These are phyloP conservation scores for Percopsis transmontana DNA, from an alignment of 2,113 vertebrate species.

Conservation along the genomic window DNA sequence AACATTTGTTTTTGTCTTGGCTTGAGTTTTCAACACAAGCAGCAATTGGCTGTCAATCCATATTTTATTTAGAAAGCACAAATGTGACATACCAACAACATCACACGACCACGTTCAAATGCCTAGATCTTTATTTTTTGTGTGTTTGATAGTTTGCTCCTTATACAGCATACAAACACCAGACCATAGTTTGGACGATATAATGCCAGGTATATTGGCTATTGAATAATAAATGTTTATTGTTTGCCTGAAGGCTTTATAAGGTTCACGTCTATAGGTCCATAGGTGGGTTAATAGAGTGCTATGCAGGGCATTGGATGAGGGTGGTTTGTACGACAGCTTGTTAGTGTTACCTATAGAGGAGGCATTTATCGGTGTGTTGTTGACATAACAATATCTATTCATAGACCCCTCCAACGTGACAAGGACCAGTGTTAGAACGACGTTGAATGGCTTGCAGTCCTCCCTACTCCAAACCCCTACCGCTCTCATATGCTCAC, in stretches of 20 bases:
- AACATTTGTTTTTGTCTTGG: slow-evolving; percentile 4
- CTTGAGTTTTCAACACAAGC: neutral
- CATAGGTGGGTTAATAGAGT: neutral
- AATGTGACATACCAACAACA: neutral
- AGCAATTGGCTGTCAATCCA: neutral
- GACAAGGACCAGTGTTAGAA: too few species aligned
- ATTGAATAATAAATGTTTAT: slow-evolving; percentile 26
- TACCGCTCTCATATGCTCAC: too few species aligned
- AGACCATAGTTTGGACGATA: slow-evolving; percentile 23
- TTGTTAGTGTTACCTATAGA: slow-evolving; percentile 48
- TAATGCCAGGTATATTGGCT: slow-evolving; percentile 23
- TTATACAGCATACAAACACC: slow-evolving; percentile 2
- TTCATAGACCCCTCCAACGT: slow-evolving; percentile 18
- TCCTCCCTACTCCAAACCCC: too few species aligned
- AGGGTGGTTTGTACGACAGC: slow-evolving; percentile 32
- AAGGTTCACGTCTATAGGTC: slow-evolving; percentile 12
- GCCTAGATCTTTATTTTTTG: slow-evolving; percentile 23
- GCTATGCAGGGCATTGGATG: slow-evolving; percentile 17
- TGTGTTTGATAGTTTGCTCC: neutral
- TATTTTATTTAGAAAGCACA: slow-evolving; percentile 10
- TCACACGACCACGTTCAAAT: too few species aligned
- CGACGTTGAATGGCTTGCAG: too few species aligned
- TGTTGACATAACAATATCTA: slow-evolving; percentile 60
- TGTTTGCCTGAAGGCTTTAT: slow-evolving; percentile 26
- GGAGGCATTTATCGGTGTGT: slow-evolving; percentile 48